These are phyloP conservation scores for Phalacrocorax pelagicus DNA, from an alignment of 2,113 vertebrate species.

Conservation along the genomic window DNA sequence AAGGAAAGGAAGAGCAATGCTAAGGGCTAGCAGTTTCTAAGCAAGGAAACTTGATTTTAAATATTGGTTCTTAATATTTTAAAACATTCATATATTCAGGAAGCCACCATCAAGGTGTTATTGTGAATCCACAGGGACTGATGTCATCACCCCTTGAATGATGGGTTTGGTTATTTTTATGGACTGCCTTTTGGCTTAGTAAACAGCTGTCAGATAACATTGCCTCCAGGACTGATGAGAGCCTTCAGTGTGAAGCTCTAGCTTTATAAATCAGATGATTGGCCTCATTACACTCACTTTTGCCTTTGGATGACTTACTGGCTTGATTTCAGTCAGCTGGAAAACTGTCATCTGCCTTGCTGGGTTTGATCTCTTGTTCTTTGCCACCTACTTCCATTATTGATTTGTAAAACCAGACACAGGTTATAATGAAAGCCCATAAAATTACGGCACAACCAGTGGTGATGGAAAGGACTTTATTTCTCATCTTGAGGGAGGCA, in stretches of 20 bases:
- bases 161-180: conserved; percentile 81
- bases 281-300: conserved; percentile 60
- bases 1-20: not conserved
- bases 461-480: conserved; percentile 17
- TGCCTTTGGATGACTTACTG: not conserved
- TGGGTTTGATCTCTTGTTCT: not conserved
- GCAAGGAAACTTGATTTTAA: not conserved
- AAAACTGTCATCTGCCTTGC: not conserved
- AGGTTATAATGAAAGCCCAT: conserved; percentile 79
- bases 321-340: conserved; percentile 42
- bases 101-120: conserved; percentile 82
- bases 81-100: conserved; percentile 57
- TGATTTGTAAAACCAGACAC: conserved; percentile 68
- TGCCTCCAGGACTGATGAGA: not conserved
- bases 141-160: conserved; percentile 81
- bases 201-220: conserved; percentile 70
- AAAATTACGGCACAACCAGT: conserved; percentile 78
- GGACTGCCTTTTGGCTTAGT: conserved; percentile 76
- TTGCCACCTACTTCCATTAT: conserved; percentile 43
- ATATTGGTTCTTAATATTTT: not conserved
- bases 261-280: not conserved
- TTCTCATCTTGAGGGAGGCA: conserved; percentile 69
- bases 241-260: conserved; percentile 25
- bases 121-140: conserved; percentile 74
- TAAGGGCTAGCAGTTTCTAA: not conserved